These are phyloP conservation scores for Kradibia gibbosae DNA, from an alignment of 1,140 invertebrate species.

Conservation along the genomic window DNA sequence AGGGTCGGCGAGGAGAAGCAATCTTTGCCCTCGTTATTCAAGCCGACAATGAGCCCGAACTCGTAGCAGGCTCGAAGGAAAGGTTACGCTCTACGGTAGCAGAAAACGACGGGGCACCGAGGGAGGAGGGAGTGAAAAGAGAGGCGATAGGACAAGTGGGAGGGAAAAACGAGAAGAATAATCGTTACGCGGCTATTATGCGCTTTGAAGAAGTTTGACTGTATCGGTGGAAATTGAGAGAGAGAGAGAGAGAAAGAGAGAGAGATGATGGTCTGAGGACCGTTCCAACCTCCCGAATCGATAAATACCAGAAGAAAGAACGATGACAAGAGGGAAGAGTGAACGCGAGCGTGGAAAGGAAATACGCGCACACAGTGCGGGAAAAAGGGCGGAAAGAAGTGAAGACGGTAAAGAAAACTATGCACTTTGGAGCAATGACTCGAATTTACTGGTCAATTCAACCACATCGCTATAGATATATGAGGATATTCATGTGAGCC, in stretches of 20 bases:
- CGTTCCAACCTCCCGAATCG: conserved; percentile 18
- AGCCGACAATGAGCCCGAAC: conserved; percentile 47
- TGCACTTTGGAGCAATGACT: conserved; percentile 6
- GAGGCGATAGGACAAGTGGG: too few species aligned
- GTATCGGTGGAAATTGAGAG: neutral
- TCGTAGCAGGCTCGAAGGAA: neutral
- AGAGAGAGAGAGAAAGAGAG: neutral
- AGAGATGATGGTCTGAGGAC: neutral
- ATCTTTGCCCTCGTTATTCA: conserved; percentile 51
- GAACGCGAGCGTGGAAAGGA: neutral
- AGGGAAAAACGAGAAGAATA: conserved; percentile 9
- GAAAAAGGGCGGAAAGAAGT: neutral
- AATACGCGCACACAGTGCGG: neutral
- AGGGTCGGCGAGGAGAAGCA: conserved; percentile 24
- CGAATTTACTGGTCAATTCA: conserved; percentile 39
- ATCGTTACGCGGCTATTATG: conserved; percentile 37
- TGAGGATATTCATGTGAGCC: neutral
- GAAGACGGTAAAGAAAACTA: conserved; percentile 20
- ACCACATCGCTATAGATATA: neutral
- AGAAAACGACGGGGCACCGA: too few species aligned
- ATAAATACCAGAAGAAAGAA: conserved; percentile 29
- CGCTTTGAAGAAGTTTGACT: conserved; percentile 30
- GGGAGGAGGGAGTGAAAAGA: too few species aligned
- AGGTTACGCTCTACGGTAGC: neutral
- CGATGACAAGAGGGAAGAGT: neutral